A percentile compares a stretch with the other conserved stretches of the same genome.
phyloP scores from a whole-genome alignment of 2,888 invertebrate species.

The Epiblema foenella region DNA sequence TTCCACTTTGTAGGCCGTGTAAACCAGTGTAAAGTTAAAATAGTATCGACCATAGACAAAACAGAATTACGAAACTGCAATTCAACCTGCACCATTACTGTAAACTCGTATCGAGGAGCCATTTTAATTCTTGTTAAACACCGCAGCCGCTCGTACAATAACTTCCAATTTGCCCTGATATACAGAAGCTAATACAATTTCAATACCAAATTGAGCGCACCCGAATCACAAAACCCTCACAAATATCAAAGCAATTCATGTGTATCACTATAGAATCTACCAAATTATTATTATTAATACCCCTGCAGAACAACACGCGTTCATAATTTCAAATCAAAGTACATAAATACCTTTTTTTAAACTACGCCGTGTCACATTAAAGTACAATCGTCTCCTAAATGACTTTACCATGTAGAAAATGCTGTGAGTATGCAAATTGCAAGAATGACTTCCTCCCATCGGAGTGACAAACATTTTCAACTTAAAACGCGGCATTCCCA shows the following conservation, averaged over 20 bases:
- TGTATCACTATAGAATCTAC: not conserved
- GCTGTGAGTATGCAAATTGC: constrained; percentile 19
- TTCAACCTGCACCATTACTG: not conserved
- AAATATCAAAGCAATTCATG: constrained; percentile 6
- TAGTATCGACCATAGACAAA: not conserved
- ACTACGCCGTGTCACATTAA: constrained; percentile 33
- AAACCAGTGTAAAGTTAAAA: no score
- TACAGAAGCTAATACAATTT: constrained; percentile 20
- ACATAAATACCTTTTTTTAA: constrained; percentile 27
- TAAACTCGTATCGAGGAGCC: constrained; percentile 11
- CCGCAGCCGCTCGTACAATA: constrained; percentile 23
- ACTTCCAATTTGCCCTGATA: constrained; percentile 23
- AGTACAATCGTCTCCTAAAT: constrained; percentile 17
- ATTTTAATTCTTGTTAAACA: constrained; percentile 34
- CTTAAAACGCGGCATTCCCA: constrained; percentile 43
- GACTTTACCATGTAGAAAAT: constrained; percentile 3
- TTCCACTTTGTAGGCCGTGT: no score
- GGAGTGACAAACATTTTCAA: constrained; percentile 30
- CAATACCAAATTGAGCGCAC: constrained; percentile 8
- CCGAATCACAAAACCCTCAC: constrained; percentile 10
- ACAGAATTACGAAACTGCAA: constrained; percentile 18
- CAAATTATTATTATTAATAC: not conserved
- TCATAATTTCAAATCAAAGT: constrained; percentile 39
- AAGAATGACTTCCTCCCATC: not conserved
- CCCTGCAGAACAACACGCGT: constrained; percentile 26